These are phyloP conservation scores for Nanorana parkeri DNA, from an alignment of 2,113 vertebrate genomes.

Conservation along the genomic window DNA sequence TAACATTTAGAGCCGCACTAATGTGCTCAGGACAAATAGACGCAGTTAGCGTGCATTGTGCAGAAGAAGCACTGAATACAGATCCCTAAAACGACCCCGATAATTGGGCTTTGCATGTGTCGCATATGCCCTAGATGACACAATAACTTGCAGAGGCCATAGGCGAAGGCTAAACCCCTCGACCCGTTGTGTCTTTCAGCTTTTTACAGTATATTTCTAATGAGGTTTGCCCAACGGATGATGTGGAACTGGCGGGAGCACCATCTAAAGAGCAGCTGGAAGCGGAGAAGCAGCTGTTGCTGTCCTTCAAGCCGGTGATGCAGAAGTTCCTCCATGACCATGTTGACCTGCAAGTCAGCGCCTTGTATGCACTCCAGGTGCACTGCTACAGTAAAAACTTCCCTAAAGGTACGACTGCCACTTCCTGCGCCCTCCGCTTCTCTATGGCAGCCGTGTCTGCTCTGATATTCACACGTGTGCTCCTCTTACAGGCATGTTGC, in stretches of 20 bases:
- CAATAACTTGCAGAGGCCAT: too few species aligned
- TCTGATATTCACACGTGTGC: not conserved
- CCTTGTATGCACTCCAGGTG: slow-evolving; percentile 96
- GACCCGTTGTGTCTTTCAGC: slow-evolving; percentile 66
- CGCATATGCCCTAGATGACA: too few species aligned
- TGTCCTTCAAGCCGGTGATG: slow-evolving; percentile 98
- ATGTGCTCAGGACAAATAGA: too few species aligned
- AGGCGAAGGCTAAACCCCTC: too few species aligned
- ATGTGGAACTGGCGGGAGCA: slow-evolving; percentile 86
- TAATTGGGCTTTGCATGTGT: too few species aligned
- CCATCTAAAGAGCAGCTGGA: slow-evolving; percentile 95
- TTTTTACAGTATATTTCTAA: slow-evolving; percentile 97
- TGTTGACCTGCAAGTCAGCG: slow-evolving; percentile 95
- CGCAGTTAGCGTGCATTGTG: too few species aligned
- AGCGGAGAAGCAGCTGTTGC: slow-evolving; percentile 93
- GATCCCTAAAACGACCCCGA: too few species aligned
- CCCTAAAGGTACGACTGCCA: slow-evolving; percentile 85
- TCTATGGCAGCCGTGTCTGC: too few species aligned
- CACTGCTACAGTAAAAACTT: slow-evolving; percentile 93
- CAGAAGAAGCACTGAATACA: too few species aligned
- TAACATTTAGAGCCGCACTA: too few species aligned
- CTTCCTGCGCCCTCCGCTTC: too few species aligned
- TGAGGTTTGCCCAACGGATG: slow-evolving; percentile 87
- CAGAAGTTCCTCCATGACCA: slow-evolving; percentile 99
- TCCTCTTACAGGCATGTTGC: slow-evolving; percentile 87